Base-by-base conservation (phyloP, 2,888 invertebrate species). In the Eupithecia subfuscata region DNA sequence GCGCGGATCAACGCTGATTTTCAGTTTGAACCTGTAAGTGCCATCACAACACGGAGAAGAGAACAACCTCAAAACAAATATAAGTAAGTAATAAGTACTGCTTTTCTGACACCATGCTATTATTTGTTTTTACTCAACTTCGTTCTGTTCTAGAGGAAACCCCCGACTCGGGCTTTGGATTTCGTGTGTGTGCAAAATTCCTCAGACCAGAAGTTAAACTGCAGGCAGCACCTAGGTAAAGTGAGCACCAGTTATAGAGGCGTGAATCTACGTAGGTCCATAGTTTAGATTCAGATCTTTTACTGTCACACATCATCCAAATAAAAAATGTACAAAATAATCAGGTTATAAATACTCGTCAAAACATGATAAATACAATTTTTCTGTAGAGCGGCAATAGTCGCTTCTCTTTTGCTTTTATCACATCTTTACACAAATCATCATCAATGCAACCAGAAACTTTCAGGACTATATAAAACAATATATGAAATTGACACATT, bases 391-490 rank as follows among this genome's bases (percentile, higher is more conserved):
- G 48, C n/a, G n/a, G 52, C n/a, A 52, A n/a, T n/a, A n/a, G 9
- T 9, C 3, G 8, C n/a, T 52, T n/a, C 18, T 48, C 7, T 52
- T n/a, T 9, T 2, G 45, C n/a, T 52, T 52, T 52, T 52, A n/a
- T 52, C 52, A n/a, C 7, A 52, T 52, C 52, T 48, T 48, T n/a
- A 9, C 18, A n/a, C 18, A n/a, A 52, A 52, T n/a, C n/a, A 52
- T 52, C 18, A n/a, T 52, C 52, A 18, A n/a, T 52, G 12, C n/a
- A 52, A 16, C 45, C 45, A 45, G 45, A 45, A 12, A 64, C 64
- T 64, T 64, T 34, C 64, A 34, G 34, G 34, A 64, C 64, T 64
- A 94, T 94, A 94, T 94, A 93, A 92, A 88, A 87, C 82, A 84
- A 87, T 90, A 89, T 90, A 86, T 89, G 25, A 89, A n/a, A 84